phyloP scores from a whole-genome alignment of 2,888 invertebrate species.

The Miltochrista miniata region DNA sequence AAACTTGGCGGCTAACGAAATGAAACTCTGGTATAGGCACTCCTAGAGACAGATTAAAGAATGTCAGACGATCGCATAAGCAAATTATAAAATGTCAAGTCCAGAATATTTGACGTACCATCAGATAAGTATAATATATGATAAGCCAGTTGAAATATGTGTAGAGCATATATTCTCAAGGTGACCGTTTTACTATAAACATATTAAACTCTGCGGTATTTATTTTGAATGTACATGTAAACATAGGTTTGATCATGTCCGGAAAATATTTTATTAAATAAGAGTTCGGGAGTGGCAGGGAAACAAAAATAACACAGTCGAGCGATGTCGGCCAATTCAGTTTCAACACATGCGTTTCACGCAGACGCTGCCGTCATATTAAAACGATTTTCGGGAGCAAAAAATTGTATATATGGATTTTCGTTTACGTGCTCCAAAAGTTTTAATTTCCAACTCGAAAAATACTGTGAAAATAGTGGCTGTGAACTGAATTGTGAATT shows the following conservation, averaged over 20 bases:
- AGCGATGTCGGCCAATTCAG: slow-evolving; percentile 55
- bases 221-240: slow-evolving; percentile 10
- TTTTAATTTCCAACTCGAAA: slow-evolving; percentile 33
- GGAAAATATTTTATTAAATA: slow-evolving; percentile 65
- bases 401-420: slow-evolving; percentile 25
- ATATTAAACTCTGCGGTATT: slow-evolving; percentile 24
- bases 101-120: too few relatives aligned
- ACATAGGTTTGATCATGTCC: slow-evolving; percentile 11
- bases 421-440: slow-evolving; percentile 24
- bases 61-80: too few relatives aligned
- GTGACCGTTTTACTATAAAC: not conserved
- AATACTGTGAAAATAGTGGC: slow-evolving; percentile 27
- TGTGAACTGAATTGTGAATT: slow-evolving; percentile 14
- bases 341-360: slow-evolving; percentile 60
- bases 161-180: too few relatives aligned
- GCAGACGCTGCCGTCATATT: slow-evolving; percentile 56
- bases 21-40: too few relatives aligned
- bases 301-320: slow-evolving; percentile 75
- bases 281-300: slow-evolving; percentile 53
- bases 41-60: too few relatives aligned
- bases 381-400: slow-evolving; percentile 40
- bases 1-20: too few relatives aligned
- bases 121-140: too few relatives aligned
- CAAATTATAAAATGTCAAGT: too few relatives aligned
- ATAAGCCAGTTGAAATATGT: too few relatives aligned